Base-by-base conservation (phyloP, 2,797 vertebrate genomes). In the Pyrrhura leucotis region DNA sequence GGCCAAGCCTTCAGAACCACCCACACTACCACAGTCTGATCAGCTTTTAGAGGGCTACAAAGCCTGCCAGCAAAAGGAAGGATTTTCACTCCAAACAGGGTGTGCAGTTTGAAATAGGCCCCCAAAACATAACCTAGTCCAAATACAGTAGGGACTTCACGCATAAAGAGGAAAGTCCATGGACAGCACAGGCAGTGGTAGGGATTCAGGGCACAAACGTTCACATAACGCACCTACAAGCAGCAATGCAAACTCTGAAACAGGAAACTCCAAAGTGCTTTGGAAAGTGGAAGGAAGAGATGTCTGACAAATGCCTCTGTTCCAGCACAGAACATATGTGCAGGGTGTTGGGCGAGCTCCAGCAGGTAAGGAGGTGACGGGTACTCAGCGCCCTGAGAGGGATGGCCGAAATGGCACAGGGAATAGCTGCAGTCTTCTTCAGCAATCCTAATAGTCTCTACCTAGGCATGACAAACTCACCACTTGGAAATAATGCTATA, bases 141-240 rank as follows among this genome's bases (percentile, higher is more conserved):
- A 48, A 65, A 29, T 8, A 19, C 14, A 26, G 21, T 4, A 0
- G 14, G 10, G 42, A 19, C 37, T 42, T 42, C 63, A 13, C 4
- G 1, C 2, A 1, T 1, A 6, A 35, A 16, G 20, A 11, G 35
- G 28, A 33, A 77, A 22, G 23, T 9, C 33, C 48, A 6, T 0
- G 14, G 51, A 14, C 35, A 8, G 20, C 65, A 6, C 0, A 6
- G n/a, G 16, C 2, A 39, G n/a, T 0, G 16, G n/a, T 4, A 16
- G 22, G 40, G 33, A 14, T 28, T 42, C 40, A 4, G 4, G 53
- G 26, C 3, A 18, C 40, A 51, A 37, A n/a, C 7, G 12, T 40
- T 48, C 15, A 15, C 14, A 19, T 14, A 7, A 5, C 5, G 23
- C 29, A 50, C 10, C 50, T 35, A 10, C 13, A 9, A 61, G 53